Conservation (phyloP, 2,888 invertebrate genomes). For the Harpagoxenus sublaevis region DNA sequence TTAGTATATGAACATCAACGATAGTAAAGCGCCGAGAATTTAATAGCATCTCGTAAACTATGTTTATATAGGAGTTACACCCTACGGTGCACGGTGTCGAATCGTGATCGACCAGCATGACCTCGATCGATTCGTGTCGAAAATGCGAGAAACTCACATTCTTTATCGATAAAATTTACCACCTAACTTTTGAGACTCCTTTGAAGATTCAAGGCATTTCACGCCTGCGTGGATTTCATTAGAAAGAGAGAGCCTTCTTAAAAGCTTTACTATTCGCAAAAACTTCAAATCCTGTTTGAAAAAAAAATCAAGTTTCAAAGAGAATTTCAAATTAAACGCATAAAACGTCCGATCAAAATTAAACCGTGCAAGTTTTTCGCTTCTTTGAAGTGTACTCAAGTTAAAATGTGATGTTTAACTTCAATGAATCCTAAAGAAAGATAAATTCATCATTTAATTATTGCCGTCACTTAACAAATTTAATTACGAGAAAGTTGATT, state of each 20-base stretch:
- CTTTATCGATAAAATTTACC: constrained; percentile 21
- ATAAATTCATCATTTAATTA: constrained; percentile 21
- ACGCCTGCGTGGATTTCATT: neutral
- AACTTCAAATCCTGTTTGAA: constrained; percentile 17
- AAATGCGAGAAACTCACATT: constrained; percentile 54
- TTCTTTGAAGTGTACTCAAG: constrained; percentile 15
- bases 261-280: constrained; percentile 24
- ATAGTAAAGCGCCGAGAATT: constrained; percentile 67
- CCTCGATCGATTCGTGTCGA: constrained; percentile 46
- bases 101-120: constrained; percentile 68
- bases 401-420: constrained; percentile 25
- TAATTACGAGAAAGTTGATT: constrained; percentile 22
- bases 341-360: constrained; percentile 23
- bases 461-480: constrained; percentile 24
- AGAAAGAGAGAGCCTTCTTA: constrained; percentile 1
- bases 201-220: constrained; percentile 26
- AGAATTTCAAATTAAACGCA: constrained; percentile 15
- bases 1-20: constrained; percentile 55
- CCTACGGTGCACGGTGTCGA: constrained; percentile 35
- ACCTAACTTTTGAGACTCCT: neutral
- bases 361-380: constrained; percentile 9
- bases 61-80: constrained; percentile 69
- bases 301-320: constrained; percentile 23
- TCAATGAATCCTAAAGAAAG: constrained; percentile 21
- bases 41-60: constrained; percentile 75